Conservation (phyloP, 2,888 invertebrate genomes). For the Eulithis prunata region DNA sequence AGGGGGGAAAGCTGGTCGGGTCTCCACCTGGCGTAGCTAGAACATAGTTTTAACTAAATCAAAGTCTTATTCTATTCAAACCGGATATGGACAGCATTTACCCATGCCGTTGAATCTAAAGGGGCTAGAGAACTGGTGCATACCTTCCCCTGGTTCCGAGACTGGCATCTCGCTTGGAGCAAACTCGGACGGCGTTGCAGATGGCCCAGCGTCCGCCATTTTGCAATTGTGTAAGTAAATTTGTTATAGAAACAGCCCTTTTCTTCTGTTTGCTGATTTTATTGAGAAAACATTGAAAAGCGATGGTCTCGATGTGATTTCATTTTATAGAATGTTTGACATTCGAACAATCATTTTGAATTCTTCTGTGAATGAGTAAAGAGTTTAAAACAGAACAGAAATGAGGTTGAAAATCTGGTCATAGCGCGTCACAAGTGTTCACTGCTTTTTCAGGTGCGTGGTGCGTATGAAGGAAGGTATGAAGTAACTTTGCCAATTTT, state of each 20-base stretch:
- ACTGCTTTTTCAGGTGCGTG: too few relatives aligned
- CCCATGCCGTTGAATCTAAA: too few relatives aligned
- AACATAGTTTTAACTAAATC: too few relatives aligned
- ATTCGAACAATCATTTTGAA: constrained; percentile 18
- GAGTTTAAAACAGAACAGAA: constrained; percentile 6
- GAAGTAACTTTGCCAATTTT: too few relatives aligned
- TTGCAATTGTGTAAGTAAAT: constrained; percentile 34
- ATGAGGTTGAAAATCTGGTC: not conserved
- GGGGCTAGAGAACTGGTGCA: too few relatives aligned
- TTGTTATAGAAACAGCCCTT: constrained; percentile 62
- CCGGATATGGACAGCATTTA: too few relatives aligned
- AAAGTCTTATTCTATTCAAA: too few relatives aligned
- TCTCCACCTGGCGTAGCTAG: constrained; percentile 33
- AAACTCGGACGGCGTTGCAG: constrained; percentile 47
- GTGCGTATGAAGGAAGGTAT: too few relatives aligned
- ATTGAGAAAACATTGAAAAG: constrained; percentile 30
- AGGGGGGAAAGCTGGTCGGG: constrained; percentile 60
- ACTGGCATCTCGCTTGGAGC: constrained; percentile 50
- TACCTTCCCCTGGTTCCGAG: constrained; percentile 50
- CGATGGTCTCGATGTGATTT: constrained; percentile 45
- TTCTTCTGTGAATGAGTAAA: constrained; percentile 30
- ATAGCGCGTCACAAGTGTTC: too few relatives aligned
- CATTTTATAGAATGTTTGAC: constrained; percentile 61
- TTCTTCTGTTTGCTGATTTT: constrained; percentile 24
- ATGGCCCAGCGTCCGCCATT: constrained; percentile 51